Evolutionary conservation across 1,140 invertebrate species (phyloP).

Genomic region (Andrena cerasifolii): DNA sequence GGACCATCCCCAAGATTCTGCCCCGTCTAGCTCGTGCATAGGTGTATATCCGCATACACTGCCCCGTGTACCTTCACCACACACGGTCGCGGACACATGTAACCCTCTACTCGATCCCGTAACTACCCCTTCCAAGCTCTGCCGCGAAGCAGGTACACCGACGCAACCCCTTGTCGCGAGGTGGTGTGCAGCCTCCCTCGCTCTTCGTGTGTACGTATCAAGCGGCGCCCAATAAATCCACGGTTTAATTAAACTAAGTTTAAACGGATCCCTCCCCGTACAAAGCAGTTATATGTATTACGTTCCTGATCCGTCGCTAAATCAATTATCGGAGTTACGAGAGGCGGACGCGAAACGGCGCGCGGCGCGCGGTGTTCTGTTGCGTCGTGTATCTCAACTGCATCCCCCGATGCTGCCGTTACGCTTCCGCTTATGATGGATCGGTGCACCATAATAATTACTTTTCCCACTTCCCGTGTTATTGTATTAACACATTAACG

Average conservation of each 20-base stretch:
- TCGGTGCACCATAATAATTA: too few species aligned
- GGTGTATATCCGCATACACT: conserved; percentile 17
- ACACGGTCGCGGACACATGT: conserved; percentile 25
- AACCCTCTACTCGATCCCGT: conserved; percentile 2
- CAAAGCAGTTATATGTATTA: conserved; percentile 77
- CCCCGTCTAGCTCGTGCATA: conserved; percentile 10
- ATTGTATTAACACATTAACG: too few species aligned
- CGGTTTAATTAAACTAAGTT: conserved; percentile 81
- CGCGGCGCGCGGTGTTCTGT: conserved; percentile 7
- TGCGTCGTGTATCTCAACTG: neutral
- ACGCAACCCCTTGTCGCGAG: conserved; percentile 51
- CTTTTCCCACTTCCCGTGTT: too few species aligned
- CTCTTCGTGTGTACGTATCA: conserved; percentile 66
- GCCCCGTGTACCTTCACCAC: neutral
- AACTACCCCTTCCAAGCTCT: neutral
- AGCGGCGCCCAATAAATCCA: conserved; percentile 76
- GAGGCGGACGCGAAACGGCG: conserved; percentile 18
- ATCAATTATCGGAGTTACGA: conserved; percentile 78
- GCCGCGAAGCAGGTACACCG: conserved; percentile 11
- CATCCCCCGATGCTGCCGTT: too few species aligned
- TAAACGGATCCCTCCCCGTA: conserved; percentile 71
- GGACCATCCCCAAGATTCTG: conserved; percentile 58
- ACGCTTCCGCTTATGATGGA: neutral
- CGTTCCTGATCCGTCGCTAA: conserved; percentile 76
- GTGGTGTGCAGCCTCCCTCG: conserved; percentile 16